Conservation (phyloP, 2,113 vertebrate genomes). For the Cyphomyrus discorhynchus region DNA sequence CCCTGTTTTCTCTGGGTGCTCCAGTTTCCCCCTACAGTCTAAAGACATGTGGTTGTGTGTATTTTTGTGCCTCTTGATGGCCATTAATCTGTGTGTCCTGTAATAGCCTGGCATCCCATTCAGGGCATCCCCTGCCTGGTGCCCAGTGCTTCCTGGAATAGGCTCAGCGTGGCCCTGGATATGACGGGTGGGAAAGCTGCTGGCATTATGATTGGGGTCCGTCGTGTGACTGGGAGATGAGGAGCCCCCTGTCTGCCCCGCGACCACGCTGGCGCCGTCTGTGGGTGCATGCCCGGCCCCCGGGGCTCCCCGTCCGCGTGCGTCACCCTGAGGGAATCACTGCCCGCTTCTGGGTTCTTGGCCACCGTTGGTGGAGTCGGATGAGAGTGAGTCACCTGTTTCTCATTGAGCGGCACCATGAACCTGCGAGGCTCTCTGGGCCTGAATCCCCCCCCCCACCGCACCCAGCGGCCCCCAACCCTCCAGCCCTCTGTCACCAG, state of each 20-base stretch:
- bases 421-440: not conserved
- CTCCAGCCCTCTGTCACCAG: not conserved
- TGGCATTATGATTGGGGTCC: not conserved
- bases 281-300: not conserved
- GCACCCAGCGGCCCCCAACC: not conserved
- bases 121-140: not conserved
- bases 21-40: not conserved
- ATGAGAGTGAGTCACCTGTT: not conserved
- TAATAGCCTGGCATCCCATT: not conserved
- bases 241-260: too few species aligned
- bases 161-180: not conserved
- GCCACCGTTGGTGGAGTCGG: not conserved
- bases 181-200: not conserved
- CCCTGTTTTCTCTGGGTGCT: not conserved
- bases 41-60: not conserved
- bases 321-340: not conserved
- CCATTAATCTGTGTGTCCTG: not conserved
- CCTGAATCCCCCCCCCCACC: not conserved
- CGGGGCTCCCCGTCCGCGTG: not conserved
- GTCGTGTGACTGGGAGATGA: not conserved
- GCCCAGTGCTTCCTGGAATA: not conserved
- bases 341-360: not conserved
- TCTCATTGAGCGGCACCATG: not conserved
- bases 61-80: not conserved
- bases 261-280: not conserved